These are phyloP conservation scores for Halocynthia aurantium DNA, from an alignment of 23 tunicate genomes.

Conservation along the genomic window DNA sequence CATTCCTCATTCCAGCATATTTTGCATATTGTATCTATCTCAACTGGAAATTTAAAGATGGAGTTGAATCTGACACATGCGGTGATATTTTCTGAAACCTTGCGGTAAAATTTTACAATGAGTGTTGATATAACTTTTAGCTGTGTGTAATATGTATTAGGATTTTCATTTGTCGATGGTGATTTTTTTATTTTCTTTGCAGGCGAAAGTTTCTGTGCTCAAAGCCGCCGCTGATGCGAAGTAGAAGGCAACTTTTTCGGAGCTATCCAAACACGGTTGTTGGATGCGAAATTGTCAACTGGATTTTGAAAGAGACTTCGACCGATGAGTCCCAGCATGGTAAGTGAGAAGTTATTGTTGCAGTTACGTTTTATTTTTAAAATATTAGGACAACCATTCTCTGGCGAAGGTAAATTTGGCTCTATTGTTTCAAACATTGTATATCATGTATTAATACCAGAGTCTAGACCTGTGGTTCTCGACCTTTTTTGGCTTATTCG, in stretches of 20 bases:
- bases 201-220: slow-evolving; percentile 30
- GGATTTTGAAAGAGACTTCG: slow-evolving; percentile 15
- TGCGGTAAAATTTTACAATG: not conserved
- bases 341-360: too few relatives aligned
- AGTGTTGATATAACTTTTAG: not conserved
- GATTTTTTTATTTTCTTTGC: not conserved
- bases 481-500: too few relatives aligned
- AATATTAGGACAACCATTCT: too few relatives aligned
- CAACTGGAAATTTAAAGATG: not conserved
- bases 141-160: not conserved
- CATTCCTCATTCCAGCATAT: too few relatives aligned
- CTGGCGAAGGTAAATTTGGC: too few relatives aligned
- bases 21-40: not conserved
- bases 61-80: slow-evolving; percentile 17
- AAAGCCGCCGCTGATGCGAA: slow-evolving; percentile 47
- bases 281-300: slow-evolving; percentile 57
- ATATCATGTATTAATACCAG: too few relatives aligned
- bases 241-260: slow-evolving; percentile 40
- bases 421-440: too few relatives aligned
- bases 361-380: too few relatives aligned
- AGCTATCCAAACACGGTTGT: slow-evolving; percentile 61
- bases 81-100: slow-evolving; percentile 2
- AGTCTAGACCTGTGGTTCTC: too few relatives aligned
- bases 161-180: not conserved
- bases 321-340: too few relatives aligned